phyloP scores from a whole-genome alignment of 2,888 invertebrate species.

The Nowickia ferox region DNA sequence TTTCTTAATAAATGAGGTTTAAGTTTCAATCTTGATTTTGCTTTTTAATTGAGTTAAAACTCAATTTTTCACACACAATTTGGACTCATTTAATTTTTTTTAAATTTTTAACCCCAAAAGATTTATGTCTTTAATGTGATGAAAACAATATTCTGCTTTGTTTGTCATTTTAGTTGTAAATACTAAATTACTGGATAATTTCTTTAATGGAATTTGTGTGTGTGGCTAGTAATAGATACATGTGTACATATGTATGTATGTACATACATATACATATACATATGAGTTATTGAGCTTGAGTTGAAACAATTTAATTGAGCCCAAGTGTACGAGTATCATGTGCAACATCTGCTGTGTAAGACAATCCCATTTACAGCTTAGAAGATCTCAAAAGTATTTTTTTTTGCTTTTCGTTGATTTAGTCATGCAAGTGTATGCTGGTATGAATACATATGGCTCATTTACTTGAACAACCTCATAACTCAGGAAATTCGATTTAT shows the following conservation, averaged over 20 bases:
- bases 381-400: conserved; percentile 1
- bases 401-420: conserved; percentile 5
- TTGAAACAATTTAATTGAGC: conserved; percentile 56
- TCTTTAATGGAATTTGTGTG: conserved; percentile 35
- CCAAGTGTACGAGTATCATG: conserved; percentile 34
- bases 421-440: not conserved
- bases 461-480: not conserved
- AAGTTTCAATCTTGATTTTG: conserved; percentile 45
- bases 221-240: not conserved
- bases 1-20: conserved; percentile 63
- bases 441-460: not conserved
- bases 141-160: not conserved
- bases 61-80: conserved; percentile 47
- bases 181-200: conserved; percentile 49
- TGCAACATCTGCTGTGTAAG: conserved; percentile 24
- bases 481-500: too few relatives aligned
- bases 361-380: conserved; percentile 25
- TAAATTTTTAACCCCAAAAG: conserved; percentile 60
- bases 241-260: not conserved
- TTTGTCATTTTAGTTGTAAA: conserved; percentile 20
- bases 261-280: not conserved
- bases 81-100: conserved; percentile 19
- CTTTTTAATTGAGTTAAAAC: conserved; percentile 64
- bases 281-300: conserved; percentile 43
- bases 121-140: not conserved